Conservation (phyloP, 2,888 invertebrate genomes). For the Oscheius sp. region DNA sequence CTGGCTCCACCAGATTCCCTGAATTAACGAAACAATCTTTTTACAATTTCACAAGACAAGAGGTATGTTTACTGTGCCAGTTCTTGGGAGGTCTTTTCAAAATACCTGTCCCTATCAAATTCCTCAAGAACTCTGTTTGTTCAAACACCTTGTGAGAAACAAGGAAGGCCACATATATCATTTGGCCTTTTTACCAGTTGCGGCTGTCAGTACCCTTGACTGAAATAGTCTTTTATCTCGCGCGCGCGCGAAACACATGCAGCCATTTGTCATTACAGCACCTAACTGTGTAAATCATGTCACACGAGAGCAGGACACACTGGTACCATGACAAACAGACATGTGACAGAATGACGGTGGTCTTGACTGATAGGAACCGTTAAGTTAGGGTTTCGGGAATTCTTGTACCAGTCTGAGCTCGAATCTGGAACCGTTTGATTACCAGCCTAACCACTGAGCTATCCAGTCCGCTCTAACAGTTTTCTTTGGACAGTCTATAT, state of each 20-base stretch:
- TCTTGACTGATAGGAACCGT: too few species aligned
- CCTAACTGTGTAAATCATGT: conserved; percentile 26
- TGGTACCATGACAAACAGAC: not conserved
- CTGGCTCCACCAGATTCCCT: too few species aligned
- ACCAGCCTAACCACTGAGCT: too few species aligned
- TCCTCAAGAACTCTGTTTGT: not conserved
- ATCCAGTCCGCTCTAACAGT: too few species aligned
- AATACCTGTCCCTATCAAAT: not conserved
- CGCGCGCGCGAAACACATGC: conserved; percentile 2
- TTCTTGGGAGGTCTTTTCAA: too few species aligned
- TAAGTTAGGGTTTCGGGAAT: too few species aligned
- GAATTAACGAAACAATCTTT: too few species aligned
- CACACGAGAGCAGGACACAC: not conserved
- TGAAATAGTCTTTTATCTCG: not conserved
- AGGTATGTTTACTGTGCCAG: too few species aligned
- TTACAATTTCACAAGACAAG: too few species aligned
- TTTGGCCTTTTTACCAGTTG: conserved; percentile 6
- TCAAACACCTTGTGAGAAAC: conserved; percentile 9
- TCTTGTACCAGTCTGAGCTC: too few species aligned
- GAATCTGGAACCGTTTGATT: too few species aligned
- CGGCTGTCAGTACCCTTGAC: conserved; percentile 5
- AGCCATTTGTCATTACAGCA: conserved; percentile 27
- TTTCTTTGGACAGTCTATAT: too few species aligned
- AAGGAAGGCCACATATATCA: conserved; percentile 7
- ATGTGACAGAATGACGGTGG: conserved; percentile 16